Evolutionary conservation across 2,113 vertebrate species (phyloP), one percentile per base, ranked within the genome.

Genomic region (Odocoileus virginianus): DNA sequence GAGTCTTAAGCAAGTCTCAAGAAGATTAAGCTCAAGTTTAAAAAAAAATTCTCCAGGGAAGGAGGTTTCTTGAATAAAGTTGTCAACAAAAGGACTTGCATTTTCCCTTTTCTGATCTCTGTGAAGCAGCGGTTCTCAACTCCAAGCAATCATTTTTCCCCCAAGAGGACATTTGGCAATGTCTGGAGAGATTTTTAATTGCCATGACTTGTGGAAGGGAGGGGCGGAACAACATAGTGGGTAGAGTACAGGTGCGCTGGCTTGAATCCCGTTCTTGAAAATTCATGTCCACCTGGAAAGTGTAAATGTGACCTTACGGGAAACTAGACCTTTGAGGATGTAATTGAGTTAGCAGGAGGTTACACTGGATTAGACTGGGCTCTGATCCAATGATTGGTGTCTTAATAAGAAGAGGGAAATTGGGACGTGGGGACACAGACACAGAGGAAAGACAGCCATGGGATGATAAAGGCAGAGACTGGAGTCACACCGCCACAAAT

Each of bases 1-100:
- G 96, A 98, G 94, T 97, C 94, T 97, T 98, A 89, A 98, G 98
- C 97, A 98, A 98, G 98, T 98, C 97, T 40, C 23, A 76, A 27
- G 40, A 27, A 76, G 36, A 27, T 76, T 43, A 40, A 23, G 40
- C 71, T 76, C 7, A 76, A 43, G 71, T 76, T 76, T 25, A 27
- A 76, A 43, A 76, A 27, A 27, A 76, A 27, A 40, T 7, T 76
- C 71, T 76, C 71, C 12, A 76, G 71, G 40, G 40, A 76, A 76
- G 40, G 23, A 43, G 71, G 6, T 76, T 43, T 43, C 40, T 76
- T 76, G 71, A 76, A 76, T 76, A 43, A 43, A 76, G 40, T 76
- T 76, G 71, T 76, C 40, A 76, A 76, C 40, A 43, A 43, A 76
- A 76, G 71, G 36, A 76, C 40, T 43, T 76, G 40, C 23, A 7